Conservation (phyloP, 2,888 invertebrate species). For the Drymonia ruficornis region DNA sequence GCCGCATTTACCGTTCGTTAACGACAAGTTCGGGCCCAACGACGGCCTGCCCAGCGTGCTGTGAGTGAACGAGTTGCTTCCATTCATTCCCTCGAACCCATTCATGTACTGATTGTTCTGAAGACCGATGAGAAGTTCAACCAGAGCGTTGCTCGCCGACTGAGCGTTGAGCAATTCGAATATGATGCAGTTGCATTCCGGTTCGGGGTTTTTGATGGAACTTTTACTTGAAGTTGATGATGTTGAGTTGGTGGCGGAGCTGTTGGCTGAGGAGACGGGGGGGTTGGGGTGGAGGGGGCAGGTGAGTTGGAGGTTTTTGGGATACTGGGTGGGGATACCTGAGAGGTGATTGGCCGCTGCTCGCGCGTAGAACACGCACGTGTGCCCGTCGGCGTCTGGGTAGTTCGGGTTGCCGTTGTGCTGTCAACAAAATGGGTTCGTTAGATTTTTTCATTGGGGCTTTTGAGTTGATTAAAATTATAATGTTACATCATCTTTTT, state of each 20-base stretch:
- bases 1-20: slow-evolving; percentile 77
- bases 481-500: too few relatives aligned
- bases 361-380: slow-evolving; percentile 81
- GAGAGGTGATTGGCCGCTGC: slow-evolving; percentile 80
- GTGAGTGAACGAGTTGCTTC: slow-evolving; percentile 48
- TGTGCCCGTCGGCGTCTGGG: slow-evolving; percentile 87
- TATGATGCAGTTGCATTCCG: slow-evolving; percentile 78
- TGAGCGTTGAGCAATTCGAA: slow-evolving; percentile 76
- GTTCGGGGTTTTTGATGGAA: slow-evolving; percentile 62
- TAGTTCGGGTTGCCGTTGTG: slow-evolving; percentile 97
- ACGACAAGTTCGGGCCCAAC: slow-evolving; percentile 63
- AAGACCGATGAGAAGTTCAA: slow-evolving; percentile 73
- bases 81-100: slow-evolving; percentile 61
- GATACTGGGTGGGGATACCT: slow-evolving; percentile 72
- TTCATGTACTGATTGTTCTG: slow-evolving; percentile 80
- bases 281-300: slow-evolving; percentile 73
- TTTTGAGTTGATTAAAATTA: too few relatives aligned
- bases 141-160: slow-evolving; percentile 73
- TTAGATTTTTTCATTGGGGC: too few relatives aligned
- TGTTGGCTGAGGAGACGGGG: slow-evolving; percentile 41
- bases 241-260: slow-evolving; percentile 57
- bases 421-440: slow-evolving; percentile 75
- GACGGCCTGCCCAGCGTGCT: slow-evolving; percentile 63
- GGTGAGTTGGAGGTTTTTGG: slow-evolving; percentile 64
- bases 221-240: slow-evolving; percentile 62